Conservation (phyloP, 2,113 vertebrate genomes). For the Strix aluco region DNA sequence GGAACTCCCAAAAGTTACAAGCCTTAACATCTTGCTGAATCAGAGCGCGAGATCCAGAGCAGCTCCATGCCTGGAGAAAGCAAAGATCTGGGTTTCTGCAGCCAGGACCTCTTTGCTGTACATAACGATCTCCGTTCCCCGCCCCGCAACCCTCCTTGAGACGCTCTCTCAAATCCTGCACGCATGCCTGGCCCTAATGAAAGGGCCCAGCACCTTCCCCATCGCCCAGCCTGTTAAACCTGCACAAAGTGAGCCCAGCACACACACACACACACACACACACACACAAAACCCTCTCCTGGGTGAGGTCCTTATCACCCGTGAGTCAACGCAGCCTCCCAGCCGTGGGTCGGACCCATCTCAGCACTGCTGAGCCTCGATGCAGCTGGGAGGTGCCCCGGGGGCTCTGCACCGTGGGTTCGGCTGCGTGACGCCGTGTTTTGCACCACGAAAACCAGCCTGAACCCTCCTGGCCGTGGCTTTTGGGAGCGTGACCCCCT, state of each 20-base stretch:
- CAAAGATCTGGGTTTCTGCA: background rate
- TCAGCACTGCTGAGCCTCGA: background rate
- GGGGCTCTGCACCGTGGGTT: accelerated
- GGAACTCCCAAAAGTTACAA: background rate
- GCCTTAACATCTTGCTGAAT: background rate
- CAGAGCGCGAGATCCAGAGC: background rate
- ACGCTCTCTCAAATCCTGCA: background rate
- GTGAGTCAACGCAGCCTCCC: background rate
- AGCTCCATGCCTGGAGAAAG: background rate
- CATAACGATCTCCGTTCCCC: accelerated
- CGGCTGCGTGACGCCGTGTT: accelerated
- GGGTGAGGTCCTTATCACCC: conserved; percentile 1
- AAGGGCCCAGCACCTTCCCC: background rate
- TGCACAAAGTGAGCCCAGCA: background rate
- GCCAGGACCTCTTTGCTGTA: background rate
- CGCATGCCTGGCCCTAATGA: background rate
- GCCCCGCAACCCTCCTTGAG: background rate
- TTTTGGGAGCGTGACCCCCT: background rate
- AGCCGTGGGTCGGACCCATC: background rate
- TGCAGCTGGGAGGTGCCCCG: background rate
- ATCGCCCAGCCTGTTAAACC: conserved; percentile 9
- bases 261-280: background rate
- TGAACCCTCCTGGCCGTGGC: accelerated
- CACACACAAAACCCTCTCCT: background rate
- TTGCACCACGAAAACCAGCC: accelerated